Base-by-base conservation (phyloP, 2,113 vertebrate genomes). In the Cyphomyrus plagiostoma region DNA sequence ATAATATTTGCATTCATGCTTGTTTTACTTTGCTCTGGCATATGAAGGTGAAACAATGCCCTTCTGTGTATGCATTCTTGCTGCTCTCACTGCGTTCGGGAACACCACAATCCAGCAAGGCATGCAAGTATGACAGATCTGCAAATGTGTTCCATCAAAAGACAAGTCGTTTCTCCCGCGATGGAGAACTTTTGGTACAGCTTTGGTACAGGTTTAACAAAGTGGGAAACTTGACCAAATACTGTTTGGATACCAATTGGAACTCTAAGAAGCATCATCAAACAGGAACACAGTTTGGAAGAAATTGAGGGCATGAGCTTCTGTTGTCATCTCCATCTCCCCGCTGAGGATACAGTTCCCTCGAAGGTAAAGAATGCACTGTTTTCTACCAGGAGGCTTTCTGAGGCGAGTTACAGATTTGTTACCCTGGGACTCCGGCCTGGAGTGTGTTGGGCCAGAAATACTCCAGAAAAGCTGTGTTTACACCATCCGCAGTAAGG, bases 381-480 rank as follows among this genome's bases (percentile, higher is more conserved):
- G 88, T 56, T 56, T 83, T 56, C 21, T 39, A 46, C 45, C 26
- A 48, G 30, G 45, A 45, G 62, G n/a, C n/a, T 82, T 80, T 82
- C 82, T 30, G 30, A 82, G 77, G 74, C 10, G 4, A 53, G n/a
- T 39, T 53, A 53, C n/a, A 39, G 52, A n/a, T 88, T 88, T 88
- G 53, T 42, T 52, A 26, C 13, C 17, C 56, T 88, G 39, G 87
- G 42, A 58, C 42, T 30, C 66, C 23, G 88, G 70, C 74, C 46
- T 50, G 70, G 66, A 49, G 88, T 80, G 26, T 70, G 45, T 48
- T 39, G 56, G 48, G 58, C 35, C 49, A 56, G 26, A 86, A 66
- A 85, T 66, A 66, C 89, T 89, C 53, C 52, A 48, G 48, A 77
- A 89, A 30, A 50, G 19, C 49, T 84, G 35, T 84, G 88, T 84